A percentile compares a stretch with the other conserved stretches of the same genome.
phyloP scores from a whole-genome alignment of 37 sponge, comb jelly and placozoan genomes.

The Chondrilla cf. caribensis region DNA sequence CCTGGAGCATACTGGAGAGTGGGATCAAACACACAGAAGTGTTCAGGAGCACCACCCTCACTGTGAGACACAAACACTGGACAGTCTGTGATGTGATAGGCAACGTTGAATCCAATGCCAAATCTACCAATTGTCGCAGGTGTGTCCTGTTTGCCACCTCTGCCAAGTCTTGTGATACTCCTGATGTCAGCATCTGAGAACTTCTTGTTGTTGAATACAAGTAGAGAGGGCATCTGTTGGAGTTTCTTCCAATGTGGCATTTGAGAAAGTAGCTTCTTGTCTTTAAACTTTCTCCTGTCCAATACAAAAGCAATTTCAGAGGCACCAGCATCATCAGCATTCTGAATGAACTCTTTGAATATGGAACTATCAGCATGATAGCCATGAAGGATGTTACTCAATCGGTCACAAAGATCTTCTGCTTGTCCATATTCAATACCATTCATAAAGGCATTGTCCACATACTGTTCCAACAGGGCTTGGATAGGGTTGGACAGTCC shows the following conservation, averaged over 20 bases:
- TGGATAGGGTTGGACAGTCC: conserved; percentile 32
- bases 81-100: conserved; percentile 87
- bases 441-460: conserved; percentile 31
- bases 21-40: conserved; percentile 79
- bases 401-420: conserved; percentile 76
- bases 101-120: conserved; percentile 90
- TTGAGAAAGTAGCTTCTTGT: conserved; percentile 23
- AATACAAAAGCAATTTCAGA: conserved; percentile 69
- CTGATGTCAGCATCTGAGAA: conserved; percentile 66
- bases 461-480: conserved; percentile 34
- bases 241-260: conserved; percentile 45
- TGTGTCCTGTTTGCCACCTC: conserved; percentile 61
- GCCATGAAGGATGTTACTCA: conserved; percentile 52
- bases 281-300: conserved; percentile 37
- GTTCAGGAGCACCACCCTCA: conserved; percentile 31
- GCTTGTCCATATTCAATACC: conserved; percentile 74
- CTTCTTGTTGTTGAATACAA: conserved; percentile 65
- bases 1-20: conserved; percentile 30
- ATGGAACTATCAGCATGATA: conserved; percentile 65
- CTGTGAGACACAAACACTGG: conserved; percentile 64
- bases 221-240: conserved; percentile 59
- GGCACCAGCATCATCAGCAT: conserved; percentile 83
- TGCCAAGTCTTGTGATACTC: conserved; percentile 73
- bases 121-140: conserved; percentile 71
- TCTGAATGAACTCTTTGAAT: conserved; percentile 78